phyloP scores from a whole-genome alignment of 2,797 vertebrate genomes.

The Pipistrellus pygmaeus region DNA sequence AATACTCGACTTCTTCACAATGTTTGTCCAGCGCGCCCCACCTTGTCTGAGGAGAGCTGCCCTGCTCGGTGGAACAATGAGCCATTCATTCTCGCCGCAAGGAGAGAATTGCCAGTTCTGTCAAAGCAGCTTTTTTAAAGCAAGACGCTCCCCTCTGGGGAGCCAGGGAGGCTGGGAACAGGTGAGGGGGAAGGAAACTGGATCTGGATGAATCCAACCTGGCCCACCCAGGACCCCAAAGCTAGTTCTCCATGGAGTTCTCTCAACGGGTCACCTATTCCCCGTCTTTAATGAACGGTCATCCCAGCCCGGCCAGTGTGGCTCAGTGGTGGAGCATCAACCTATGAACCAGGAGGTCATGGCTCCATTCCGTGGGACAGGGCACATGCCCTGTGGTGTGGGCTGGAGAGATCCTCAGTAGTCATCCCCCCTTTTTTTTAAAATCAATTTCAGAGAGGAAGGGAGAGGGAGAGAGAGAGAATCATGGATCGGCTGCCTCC shows the following conservation, averaged over 20 bases:
- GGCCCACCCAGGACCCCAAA: neutral
- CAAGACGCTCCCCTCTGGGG: neutral
- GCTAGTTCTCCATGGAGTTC: neutral
- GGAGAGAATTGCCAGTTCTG: conserved; percentile 74
- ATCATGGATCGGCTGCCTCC: too few relatives aligned
- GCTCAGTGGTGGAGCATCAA: too few relatives aligned
- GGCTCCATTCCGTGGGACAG: too few relatives aligned
- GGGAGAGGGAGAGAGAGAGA: too few relatives aligned
- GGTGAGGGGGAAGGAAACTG: neutral
- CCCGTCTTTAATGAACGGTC: neutral
- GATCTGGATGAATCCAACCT: conserved; percentile 32
- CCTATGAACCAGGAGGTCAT: too few relatives aligned
- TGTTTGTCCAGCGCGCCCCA: conserved; percentile 77
- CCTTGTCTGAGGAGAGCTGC: conserved; percentile 74
- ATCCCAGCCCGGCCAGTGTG: too few relatives aligned
- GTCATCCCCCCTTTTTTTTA: too few relatives aligned
- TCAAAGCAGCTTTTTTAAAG: conserved; percentile 59
- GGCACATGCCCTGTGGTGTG: too few relatives aligned
- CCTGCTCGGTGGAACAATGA: conserved; percentile 76
- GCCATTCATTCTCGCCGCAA: conserved; percentile 81
- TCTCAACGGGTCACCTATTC: neutral
- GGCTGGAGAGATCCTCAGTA: too few relatives aligned
- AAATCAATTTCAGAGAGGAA: too few relatives aligned
- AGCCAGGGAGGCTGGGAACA: neutral
- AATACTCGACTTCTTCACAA: conserved; percentile 76